Evolutionary conservation across 92 coral and sea anemone species (phyloP).

Genomic region (Epizoanthus fatuus): DNA sequence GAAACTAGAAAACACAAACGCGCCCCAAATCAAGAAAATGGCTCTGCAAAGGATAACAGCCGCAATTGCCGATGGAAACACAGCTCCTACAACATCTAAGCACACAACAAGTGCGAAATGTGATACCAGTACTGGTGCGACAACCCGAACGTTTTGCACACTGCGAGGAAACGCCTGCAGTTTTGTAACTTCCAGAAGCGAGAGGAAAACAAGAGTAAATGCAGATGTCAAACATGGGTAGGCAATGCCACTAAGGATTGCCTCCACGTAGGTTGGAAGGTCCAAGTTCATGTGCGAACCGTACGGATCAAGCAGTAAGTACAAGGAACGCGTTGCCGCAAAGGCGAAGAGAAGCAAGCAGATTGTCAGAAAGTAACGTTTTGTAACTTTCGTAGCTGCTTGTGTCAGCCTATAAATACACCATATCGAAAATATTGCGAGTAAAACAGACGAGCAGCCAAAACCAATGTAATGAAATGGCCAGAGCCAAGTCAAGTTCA

Average conservation of each 20-base stretch:
- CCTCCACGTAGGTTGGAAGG: slow-evolving; percentile 23
- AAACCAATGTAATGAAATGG: slow-evolving; percentile 31
- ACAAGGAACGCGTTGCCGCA: slow-evolving; percentile 48
- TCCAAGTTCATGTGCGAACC: slow-evolving; percentile 24
- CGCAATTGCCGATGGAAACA: slow-evolving; percentile 8
- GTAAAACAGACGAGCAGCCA: slow-evolving; percentile 10
- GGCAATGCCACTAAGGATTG: slow-evolving; percentile 14
- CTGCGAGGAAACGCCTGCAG: slow-evolving; percentile 33
- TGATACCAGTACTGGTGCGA: slow-evolving; percentile 7
- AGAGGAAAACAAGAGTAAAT: slow-evolving; percentile 34
- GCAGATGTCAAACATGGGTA: slow-evolving; percentile 35
- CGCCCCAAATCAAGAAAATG: slow-evolving; percentile 25
- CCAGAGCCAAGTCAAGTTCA: slow-evolving; percentile 24
- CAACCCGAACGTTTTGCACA: slow-evolving; percentile 14
- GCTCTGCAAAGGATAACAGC: slow-evolving; percentile 4
- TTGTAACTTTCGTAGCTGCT: neutral
- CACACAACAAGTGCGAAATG: slow-evolving; percentile 14
- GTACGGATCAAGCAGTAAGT: slow-evolving; percentile 50
- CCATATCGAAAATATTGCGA: slow-evolving; percentile 16
- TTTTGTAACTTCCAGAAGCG: slow-evolving; percentile 30
- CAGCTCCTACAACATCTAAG: slow-evolving; percentile 3
- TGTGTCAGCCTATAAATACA: slow-evolving; percentile 18
- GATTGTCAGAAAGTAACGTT: slow-evolving; percentile 48
- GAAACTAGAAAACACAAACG: slow-evolving; percentile 16
- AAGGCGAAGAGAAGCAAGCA: slow-evolving; percentile 32